These are phyloP conservation scores for Endomychus coccineus DNA, from an alignment of 2,888 invertebrate species.

Conservation along the genomic window DNA sequence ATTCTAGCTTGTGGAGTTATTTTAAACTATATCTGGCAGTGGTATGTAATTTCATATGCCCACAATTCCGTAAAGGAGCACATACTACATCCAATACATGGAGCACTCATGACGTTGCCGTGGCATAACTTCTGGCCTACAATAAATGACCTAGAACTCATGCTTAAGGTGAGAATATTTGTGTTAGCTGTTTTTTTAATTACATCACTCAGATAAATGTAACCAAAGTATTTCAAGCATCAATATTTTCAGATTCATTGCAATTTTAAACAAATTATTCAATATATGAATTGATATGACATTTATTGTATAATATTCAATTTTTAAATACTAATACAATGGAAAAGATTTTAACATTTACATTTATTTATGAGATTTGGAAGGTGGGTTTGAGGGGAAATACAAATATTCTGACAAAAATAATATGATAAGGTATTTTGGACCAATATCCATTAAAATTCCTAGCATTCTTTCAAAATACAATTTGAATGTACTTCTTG, in stretches of 20 bases:
- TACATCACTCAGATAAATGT: not conserved
- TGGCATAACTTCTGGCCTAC: slow-evolving; percentile 67
- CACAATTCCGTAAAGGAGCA: slow-evolving; percentile 57
- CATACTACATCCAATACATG: slow-evolving; percentile 57
- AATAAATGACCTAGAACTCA: slow-evolving; percentile 57
- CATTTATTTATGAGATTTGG: no score
- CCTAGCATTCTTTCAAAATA: no score
- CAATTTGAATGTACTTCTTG: no score
- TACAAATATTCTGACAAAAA: no score
- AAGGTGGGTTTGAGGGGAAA: no score
- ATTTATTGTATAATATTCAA: no score
- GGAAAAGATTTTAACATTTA: no score
- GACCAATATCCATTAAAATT: no score
- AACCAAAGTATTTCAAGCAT: not conserved
- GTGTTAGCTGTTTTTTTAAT: not conserved
- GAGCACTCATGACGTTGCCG: slow-evolving; percentile 56
- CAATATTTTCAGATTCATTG: slow-evolving; percentile 5
- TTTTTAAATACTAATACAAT: no score
- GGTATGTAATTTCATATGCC: slow-evolving; percentile 63
- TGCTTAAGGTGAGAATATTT: slow-evolving; percentile 54
- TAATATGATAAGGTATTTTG: no score
- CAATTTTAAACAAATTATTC: slow-evolving; percentile 2
- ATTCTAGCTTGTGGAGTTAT: slow-evolving; percentile 47
- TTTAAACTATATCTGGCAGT: slow-evolving; percentile 58
- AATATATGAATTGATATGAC: no score